A percentile compares a stretch with the other conserved stretches of the same genome.
Conservation (phyloP, 2,888 invertebrate genomes). For the Synergus laeviventris region DNA sequence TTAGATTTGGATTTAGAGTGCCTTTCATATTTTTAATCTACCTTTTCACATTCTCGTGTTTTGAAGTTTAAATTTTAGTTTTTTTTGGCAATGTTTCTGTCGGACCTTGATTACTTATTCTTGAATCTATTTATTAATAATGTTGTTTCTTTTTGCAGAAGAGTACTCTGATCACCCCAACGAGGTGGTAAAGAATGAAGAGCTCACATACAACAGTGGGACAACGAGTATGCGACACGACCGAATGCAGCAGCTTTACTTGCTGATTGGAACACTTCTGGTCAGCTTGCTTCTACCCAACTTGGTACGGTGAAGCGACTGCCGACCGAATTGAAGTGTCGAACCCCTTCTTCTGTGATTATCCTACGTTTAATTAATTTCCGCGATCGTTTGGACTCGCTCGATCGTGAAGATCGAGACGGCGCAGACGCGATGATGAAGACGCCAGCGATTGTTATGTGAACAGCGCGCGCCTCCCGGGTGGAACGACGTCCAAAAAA, state of each 20-base stretch:
- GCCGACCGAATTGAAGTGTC: conserved; percentile 60
- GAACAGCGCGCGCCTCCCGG: conserved; percentile 28
- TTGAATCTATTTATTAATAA: not conserved
- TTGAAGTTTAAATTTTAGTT: not conserved
- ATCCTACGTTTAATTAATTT: conserved; percentile 76
- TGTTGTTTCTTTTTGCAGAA: conserved; percentile 78
- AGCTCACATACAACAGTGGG: conserved; percentile 85
- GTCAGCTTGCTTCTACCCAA: conserved; percentile 66
- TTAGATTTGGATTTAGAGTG: not conserved
- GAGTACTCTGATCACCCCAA: conserved; percentile 93
- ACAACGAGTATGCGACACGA: conserved; percentile 60
- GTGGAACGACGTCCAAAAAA: conserved; percentile 36
- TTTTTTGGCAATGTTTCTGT: too few relatives aligned
- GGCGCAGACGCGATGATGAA: conserved; percentile 50
- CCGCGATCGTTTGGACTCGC: conserved; percentile 53
- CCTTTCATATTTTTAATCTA: not conserved
- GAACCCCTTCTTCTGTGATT: conserved; percentile 76
- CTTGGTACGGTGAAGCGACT: conserved; percentile 73
- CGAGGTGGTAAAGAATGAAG: conserved; percentile 95
- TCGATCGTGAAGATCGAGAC: conserved; percentile 48
- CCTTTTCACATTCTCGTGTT: not conserved
- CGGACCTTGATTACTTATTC: not conserved
- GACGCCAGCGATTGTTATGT: conserved; percentile 22
- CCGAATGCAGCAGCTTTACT: conserved; percentile 56
- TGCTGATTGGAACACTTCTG: conserved; percentile 66